Evolutionary conservation across 2,797 vertebrate species (phyloP).

Genomic region (Schizopygopsis malacanthus): DNA sequence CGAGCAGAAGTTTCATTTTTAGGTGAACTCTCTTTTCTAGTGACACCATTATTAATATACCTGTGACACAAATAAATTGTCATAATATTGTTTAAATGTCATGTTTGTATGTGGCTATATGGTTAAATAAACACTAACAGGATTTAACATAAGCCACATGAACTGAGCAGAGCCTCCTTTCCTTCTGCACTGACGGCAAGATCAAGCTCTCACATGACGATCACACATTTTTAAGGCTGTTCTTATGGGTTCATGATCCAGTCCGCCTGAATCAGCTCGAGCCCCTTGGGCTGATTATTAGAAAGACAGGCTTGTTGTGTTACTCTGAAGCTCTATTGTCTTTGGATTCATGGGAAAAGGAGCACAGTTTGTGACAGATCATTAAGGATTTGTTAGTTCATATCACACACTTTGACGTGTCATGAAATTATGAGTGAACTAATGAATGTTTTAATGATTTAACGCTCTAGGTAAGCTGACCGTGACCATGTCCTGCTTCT

Average conservation of each 20-base stretch:
- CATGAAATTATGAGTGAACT: neutral
- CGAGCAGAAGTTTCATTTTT: neutral
- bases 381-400: neutral
- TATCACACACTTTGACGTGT: neutral
- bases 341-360: constrained; percentile 21
- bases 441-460: neutral
- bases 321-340: constrained; percentile 19
- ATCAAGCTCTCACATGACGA: constrained; percentile 58
- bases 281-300: constrained; percentile 37
- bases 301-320: constrained; percentile 51
- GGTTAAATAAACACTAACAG: neutral
- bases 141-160: neutral
- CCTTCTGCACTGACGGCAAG: constrained; percentile 8
- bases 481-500: constrained; percentile 25
- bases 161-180: neutral
- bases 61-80: neutral
- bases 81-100: neutral
- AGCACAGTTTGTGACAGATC: neutral
- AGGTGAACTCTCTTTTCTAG: neutral
- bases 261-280: constrained; percentile 24
- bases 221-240: constrained; percentile 50
- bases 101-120: neutral
- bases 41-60: neutral
- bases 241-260: constrained; percentile 38
- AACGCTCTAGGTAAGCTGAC: constrained; percentile 7